These are phyloP conservation scores for Passer montanus DNA, from an alignment of 2,113 vertebrate genomes.

Conservation along the genomic window DNA sequence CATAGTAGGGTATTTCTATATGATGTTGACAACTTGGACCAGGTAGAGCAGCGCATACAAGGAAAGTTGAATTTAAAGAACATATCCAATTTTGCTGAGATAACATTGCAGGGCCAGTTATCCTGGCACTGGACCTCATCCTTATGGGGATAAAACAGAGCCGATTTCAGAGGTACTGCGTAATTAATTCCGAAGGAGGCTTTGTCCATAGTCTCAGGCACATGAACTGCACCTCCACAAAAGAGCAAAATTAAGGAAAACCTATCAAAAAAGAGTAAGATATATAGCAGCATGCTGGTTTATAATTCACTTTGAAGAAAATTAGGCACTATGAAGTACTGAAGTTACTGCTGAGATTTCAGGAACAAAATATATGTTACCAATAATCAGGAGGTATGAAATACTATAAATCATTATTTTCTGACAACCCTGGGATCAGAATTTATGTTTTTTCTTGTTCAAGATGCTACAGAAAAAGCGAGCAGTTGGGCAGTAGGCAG, in stretches of 20 bases:
- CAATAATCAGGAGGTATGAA: neutral
- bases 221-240: neutral
- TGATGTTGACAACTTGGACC: neutral
- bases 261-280: neutral
- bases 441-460: neutral
- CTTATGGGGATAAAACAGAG: neutral
- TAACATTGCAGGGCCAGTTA: neutral
- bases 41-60: neutral
- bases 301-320: slow-evolving; percentile 12
- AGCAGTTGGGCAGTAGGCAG: neutral
- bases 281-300: neutral
- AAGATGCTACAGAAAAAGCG: neutral
- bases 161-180: neutral
- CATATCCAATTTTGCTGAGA: neutral
- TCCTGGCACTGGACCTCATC: neutral
- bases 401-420: neutral
- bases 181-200: neutral
- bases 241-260: neutral
- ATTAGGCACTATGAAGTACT: neutral
- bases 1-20: neutral
- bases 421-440: neutral
- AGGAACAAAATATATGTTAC: neutral
- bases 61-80: neutral
- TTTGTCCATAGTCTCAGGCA: neutral
- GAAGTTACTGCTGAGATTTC: neutral